Percentiles rank a stretch among this genome's conserved stretches.
Conservation (phyloP, 2,113 vertebrate species). For the Pachypanchax playfairii region DNA sequence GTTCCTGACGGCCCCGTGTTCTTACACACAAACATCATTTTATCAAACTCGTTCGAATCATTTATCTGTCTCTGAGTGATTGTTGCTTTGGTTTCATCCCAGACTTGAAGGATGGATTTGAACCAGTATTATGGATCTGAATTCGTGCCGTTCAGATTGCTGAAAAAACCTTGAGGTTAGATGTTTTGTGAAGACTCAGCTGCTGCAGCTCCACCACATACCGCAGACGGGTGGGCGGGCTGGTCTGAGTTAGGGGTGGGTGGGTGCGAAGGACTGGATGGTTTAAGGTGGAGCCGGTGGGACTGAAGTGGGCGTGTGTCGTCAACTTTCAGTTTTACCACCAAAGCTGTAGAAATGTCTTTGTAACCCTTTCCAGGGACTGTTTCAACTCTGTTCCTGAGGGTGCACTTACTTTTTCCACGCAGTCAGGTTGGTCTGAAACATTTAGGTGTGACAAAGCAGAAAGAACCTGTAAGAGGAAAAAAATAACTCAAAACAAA, state of each 20-base stretch:
- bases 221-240: constrained; percentile 56
- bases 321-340: too few species aligned
- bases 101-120: background rate
- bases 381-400: too few species aligned
- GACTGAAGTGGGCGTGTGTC: constrained; percentile 11
- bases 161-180: constrained; percentile 49
- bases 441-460: too few species aligned
- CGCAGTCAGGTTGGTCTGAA: too few species aligned
- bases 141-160: background rate
- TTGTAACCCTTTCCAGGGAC: too few species aligned
- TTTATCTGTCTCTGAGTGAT: constrained; percentile 12
- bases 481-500: too few species aligned
- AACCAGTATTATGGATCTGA: background rate
- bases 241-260: constrained; percentile 29
- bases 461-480: too few species aligned
- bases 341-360: too few species aligned
- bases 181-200: constrained; percentile 55
- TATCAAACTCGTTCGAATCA: constrained; percentile 13
- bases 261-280: background rate
- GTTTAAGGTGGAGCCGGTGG: constrained; percentile 34
- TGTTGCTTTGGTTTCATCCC: background rate
- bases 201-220: constrained; percentile 51
- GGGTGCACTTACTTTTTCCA: too few species aligned
- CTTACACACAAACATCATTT: background rate
- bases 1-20: constrained; percentile 5